phyloP scores from a whole-genome alignment of 2,888 invertebrate genomes.

The Ariolimax columbianus region DNA sequence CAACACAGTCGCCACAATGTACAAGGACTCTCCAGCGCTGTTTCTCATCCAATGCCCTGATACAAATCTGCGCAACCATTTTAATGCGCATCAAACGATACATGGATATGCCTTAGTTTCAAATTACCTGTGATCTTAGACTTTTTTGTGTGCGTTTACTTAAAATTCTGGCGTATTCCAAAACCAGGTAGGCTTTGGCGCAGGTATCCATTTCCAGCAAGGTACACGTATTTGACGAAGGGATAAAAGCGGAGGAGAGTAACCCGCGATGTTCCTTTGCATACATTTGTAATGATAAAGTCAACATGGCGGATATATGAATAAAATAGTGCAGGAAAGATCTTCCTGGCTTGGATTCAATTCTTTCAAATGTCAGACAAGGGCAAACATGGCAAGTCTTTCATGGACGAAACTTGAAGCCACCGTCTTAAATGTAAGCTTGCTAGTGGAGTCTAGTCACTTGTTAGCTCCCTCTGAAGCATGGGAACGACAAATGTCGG shows the following conservation, averaged over 20 bases:
- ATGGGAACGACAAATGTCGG: too few species aligned
- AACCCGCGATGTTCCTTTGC: background rate
- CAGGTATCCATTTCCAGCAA: background rate
- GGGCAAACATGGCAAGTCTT: background rate
- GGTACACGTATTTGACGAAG: background rate
- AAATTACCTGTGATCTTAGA: background rate
- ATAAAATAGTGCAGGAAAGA: background rate
- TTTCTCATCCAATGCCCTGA: too few species aligned
- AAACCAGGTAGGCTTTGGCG: background rate
- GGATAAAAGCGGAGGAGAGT: background rate
- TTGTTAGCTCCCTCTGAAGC: too few species aligned
- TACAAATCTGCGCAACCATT: background rate
- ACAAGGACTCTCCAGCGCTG: too few species aligned
- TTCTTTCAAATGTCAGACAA: conserved; percentile 24
- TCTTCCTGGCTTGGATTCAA: background rate
- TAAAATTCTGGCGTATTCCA: background rate
- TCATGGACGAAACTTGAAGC: background rate
- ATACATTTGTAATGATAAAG: conserved; percentile 12
- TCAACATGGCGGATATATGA: background rate
- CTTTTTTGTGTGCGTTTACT: background rate
- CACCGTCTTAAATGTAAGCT: too few species aligned
- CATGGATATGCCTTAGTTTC: background rate
- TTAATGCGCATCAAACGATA: background rate
- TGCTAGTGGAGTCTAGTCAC: too few species aligned
- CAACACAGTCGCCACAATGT: too few species aligned